Percentiles rank a stretch among this genome's conserved stretches.
Evolutionary conservation across 2,888 invertebrate genomes (phyloP).

Genomic region (Oxycera nigricornis): DNA sequence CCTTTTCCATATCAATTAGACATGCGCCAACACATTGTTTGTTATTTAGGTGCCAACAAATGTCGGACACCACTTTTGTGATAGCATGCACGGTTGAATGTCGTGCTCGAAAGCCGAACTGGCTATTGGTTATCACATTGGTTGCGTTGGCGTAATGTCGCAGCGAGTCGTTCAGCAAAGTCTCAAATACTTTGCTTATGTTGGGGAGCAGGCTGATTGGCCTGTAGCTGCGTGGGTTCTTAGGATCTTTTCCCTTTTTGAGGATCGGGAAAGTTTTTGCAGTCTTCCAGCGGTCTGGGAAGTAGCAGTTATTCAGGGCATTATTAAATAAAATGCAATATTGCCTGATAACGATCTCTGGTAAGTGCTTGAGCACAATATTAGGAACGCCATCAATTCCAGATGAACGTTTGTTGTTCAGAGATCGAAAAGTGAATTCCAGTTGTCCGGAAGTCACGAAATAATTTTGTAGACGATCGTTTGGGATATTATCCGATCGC

Average conservation of each 20-base stretch:
- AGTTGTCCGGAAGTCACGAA: too few species aligned
- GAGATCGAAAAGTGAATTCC: too few species aligned
- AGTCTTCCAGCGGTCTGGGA: constrained; percentile 46
- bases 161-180: constrained; percentile 39
- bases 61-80: neutral
- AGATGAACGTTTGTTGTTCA: neutral
- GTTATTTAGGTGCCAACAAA: neutral
- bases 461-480: too few species aligned
- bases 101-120: constrained; percentile 49
- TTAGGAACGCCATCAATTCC: neutral
- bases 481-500: too few species aligned
- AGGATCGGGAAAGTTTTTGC: constrained; percentile 49
- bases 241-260: constrained; percentile 46
- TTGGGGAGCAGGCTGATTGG: constrained; percentile 50
- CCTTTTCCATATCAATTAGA: constrained; percentile 26
- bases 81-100: constrained; percentile 48
- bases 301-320: neutral
- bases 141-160: constrained; percentile 29
- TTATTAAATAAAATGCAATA: constrained; percentile 6
- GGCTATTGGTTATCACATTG: constrained; percentile 47
- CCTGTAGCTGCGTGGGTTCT: constrained; percentile 45
- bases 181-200: constrained; percentile 51
- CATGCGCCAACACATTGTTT: constrained; percentile 4
- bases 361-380: too few species aligned
- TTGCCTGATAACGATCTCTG: neutral